phyloP scores from a whole-genome alignment of 2,888 invertebrate species.

The Yponomeuta sedellus region DNA sequence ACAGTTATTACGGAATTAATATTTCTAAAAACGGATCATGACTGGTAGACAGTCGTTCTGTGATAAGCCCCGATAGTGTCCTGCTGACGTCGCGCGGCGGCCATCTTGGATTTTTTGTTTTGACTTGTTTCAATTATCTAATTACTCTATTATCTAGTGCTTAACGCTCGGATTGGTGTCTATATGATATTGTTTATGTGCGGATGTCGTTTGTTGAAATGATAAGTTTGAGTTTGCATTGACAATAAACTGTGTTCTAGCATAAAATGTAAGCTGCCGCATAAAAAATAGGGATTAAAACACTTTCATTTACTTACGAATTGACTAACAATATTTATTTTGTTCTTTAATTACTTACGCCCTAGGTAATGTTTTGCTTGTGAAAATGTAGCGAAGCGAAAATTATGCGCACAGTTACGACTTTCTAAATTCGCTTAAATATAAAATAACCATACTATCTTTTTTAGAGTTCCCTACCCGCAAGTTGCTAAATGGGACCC shows the following conservation, averaged over 20 bases:
- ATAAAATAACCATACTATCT: too few relatives aligned
- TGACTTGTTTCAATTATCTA: background rate
- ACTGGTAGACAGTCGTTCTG: background rate
- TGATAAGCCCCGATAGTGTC: background rate
- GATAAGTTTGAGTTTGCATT: background rate
- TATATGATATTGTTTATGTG: background rate
- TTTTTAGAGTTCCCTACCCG: too few relatives aligned
- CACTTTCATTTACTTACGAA: too few relatives aligned
- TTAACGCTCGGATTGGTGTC: background rate
- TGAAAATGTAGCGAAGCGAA: too few relatives aligned
- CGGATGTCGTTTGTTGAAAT: background rate
- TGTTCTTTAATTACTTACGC: too few relatives aligned
- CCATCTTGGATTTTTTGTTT: background rate
- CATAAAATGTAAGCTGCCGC: too few relatives aligned
- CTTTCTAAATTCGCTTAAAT: too few relatives aligned
- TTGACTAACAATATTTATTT: too few relatives aligned
- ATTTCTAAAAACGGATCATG: conserved; percentile 73
- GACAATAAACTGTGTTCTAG: background rate
- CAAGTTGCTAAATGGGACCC: too few relatives aligned
- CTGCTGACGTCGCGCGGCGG: background rate
- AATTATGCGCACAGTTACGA: too few relatives aligned
- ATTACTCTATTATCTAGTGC: background rate
- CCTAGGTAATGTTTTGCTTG: too few relatives aligned
- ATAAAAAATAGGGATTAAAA: too few relatives aligned
- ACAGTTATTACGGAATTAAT: conserved; percentile 75